Percentiles rank a stretch among this genome's conserved stretches.
These are phyloP conservation scores for Fukomys damarensis DNA, from an alignment of 2,113 vertebrate species.

Conservation along the genomic window DNA sequence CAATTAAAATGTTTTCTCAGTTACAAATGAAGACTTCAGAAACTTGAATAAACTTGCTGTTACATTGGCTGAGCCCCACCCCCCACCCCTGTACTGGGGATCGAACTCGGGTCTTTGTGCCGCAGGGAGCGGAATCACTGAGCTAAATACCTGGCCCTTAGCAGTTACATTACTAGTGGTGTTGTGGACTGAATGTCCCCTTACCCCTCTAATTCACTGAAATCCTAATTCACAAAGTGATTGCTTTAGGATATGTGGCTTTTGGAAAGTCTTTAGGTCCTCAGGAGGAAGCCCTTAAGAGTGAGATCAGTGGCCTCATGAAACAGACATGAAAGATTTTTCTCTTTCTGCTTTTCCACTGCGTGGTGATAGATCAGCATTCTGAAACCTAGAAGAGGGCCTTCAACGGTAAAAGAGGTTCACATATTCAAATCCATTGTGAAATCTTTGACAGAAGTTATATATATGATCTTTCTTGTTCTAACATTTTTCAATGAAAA, in stretches of 20 bases:
- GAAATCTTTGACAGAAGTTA: neutral
- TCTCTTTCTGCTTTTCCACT: neutral
- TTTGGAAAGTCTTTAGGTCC: neutral
- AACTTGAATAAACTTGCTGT: neutral
- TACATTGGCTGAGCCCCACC: too few species aligned
- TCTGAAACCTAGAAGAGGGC: neutral
- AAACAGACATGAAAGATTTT: neutral
- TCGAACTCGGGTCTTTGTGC: too few species aligned
- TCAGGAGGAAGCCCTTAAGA: neutral
- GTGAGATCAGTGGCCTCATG: neutral
- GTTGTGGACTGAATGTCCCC: neutral
- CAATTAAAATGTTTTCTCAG: neutral
- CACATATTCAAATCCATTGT: neutral
- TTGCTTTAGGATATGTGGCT: neutral
- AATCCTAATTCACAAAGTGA: neutral
- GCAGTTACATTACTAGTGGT: neutral
- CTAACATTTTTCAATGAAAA: neutral
- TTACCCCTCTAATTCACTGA: neutral
- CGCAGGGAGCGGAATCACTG: too few species aligned
- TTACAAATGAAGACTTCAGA: neutral
- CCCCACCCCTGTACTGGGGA: too few species aligned
- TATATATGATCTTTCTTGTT: neutral
- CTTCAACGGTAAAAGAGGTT: neutral
- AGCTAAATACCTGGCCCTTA: too few species aligned
- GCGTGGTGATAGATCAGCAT: neutral